A percentile compares a stretch with the other conserved stretches of the same genome.
Conservation (phyloP, 2,888 invertebrate species). For the Phaonia tiefii region DNA sequence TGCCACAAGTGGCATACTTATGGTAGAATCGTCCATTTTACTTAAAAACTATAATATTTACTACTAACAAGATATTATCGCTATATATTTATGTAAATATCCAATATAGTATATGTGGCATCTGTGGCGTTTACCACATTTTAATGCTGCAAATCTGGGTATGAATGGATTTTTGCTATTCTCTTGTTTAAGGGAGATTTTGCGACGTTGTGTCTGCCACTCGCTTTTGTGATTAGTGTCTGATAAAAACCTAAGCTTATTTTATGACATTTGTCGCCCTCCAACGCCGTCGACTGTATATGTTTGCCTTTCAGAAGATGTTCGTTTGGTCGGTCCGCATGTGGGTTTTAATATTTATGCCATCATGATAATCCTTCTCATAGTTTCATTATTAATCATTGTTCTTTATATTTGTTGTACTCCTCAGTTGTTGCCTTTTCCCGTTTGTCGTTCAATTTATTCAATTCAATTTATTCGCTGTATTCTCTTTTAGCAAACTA, state of each 20-base stretch:
- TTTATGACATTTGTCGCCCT: constrained; percentile 3
- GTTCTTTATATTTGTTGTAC: background rate
- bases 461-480: background rate
- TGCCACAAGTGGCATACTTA: constrained; percentile 73
- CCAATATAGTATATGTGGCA: background rate
- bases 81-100: background rate
- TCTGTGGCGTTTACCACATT: constrained; percentile 8
- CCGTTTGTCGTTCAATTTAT: background rate
- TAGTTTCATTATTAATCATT: constrained; percentile 24
- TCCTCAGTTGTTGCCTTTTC: background rate
- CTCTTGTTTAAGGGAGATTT: background rate
- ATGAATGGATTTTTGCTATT: too few species aligned
- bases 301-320: background rate
- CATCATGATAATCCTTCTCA: constrained; percentile 17
- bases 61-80: too few species aligned
- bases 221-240: constrained; percentile 5
- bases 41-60: constrained; percentile 3
- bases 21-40: constrained; percentile 74
- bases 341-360: constrained; percentile 15
- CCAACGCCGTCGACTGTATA: background rate
- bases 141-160: background rate
- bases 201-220: background rate
- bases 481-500: background rate
- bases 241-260: constrained; percentile 9
- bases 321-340: background rate